phyloP scores from a whole-genome alignment of 2,113 vertebrate genomes.

The Alces alces region DNA sequence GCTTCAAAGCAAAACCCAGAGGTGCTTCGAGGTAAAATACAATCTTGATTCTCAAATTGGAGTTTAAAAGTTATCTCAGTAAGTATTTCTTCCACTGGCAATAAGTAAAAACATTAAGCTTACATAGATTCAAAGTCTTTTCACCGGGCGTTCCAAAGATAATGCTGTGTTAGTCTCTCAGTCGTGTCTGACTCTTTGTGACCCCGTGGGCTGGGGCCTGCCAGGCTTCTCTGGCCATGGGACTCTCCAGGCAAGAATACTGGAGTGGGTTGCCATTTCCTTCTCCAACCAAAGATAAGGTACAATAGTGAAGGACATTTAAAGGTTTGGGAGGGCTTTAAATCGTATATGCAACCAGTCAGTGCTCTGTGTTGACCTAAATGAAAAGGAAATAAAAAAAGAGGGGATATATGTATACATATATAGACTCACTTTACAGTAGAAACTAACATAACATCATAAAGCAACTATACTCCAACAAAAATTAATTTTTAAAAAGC shows the following conservation, averaged over 20 bases:
- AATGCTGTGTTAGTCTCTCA: background rate
- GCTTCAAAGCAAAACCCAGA: background rate
- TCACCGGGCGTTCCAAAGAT: background rate
- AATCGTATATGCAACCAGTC: background rate
- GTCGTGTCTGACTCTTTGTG: background rate
- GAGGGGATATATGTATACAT: background rate
- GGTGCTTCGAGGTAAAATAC: background rate
- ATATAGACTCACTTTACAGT: background rate
- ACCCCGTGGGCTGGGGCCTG: accelerated
- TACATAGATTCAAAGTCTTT: background rate
- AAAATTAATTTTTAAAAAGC: background rate
- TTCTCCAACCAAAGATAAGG: background rate
- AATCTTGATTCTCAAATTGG: background rate
- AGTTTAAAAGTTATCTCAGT: background rate
- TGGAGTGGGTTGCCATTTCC: background rate
- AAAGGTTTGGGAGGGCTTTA: background rate
- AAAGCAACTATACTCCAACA: background rate
- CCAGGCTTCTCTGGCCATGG: background rate
- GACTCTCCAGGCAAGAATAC: background rate
- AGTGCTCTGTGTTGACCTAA: background rate
- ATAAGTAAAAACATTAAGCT: background rate
- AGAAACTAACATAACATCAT: background rate
- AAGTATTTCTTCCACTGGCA: background rate
- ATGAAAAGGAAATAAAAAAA: background rate
- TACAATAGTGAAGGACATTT: background rate